Base-by-base conservation (phyloP, 2,113 vertebrate species). In the Syngnathoides biaculeatus region DNA sequence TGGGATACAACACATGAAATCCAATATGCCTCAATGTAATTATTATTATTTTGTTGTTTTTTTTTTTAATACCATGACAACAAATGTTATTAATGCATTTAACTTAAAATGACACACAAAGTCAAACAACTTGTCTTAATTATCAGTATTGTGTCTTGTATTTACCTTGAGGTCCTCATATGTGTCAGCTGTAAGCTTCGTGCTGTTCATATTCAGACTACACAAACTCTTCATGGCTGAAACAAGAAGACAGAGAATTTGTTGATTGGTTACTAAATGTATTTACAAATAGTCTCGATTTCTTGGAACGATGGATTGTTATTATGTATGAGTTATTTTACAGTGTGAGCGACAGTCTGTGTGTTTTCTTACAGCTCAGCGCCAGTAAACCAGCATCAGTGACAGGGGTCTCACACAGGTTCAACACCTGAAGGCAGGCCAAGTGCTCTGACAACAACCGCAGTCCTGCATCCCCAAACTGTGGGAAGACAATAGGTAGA, bases 161-260 rank as follows among this genome's bases (percentile, higher is more conserved):
- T 26, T 40, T 92, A 98, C 97, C 97, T 99, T 99, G 75, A 99
- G 95, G 92, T 98, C 96, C 84, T 99, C 96, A 0, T 98, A 99
- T n/a, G 97, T 98, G 87, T 99, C 97, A 0, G 95, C 97, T 5
- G 96, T 98, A 79, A 99, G 95, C 90, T 99, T 99, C 87, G 97
- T 99, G 91, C 97, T 99, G 90, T 99, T 99, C 97, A 99, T 98
- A 71, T 99, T 99, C 87, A 99, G 90, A 80, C 96, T 99, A 90
- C 97, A 98, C 82, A 99, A 92, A 83, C 95, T 99, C 89, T 98
- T 98, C 97, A 99, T 98, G 79, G 97, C 97, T 99, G 67, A 40
- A 82, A 85, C 35, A 69, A 9, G 65, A 19, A 56, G 14, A 64
- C 10, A 55, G 1, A 26, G 0, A 53, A 20, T 66, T 43, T 56